A percentile compares a stretch with the other conserved stretches of the same genome.
Conservation (phyloP, 2,888 invertebrate genomes). For the Drosophila falleni region DNA sequence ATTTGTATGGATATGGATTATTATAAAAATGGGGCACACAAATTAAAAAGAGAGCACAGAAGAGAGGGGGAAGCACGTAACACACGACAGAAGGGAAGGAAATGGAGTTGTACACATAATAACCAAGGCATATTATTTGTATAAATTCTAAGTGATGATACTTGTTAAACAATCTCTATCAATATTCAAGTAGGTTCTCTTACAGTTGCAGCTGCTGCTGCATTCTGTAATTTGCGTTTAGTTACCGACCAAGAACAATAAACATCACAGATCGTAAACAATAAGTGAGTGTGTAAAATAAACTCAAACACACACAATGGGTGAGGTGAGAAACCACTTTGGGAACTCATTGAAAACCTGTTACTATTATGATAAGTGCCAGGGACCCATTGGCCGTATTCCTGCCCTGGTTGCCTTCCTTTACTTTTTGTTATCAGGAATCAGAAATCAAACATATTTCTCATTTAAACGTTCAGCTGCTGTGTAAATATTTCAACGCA, state of each 20-base stretch:
- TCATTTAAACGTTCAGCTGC: constrained; percentile 38
- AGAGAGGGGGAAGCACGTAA: background rate
- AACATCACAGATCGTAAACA: constrained; percentile 24
- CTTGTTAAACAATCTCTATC: constrained; percentile 18
- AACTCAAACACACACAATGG: constrained; percentile 25
- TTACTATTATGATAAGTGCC: constrained; percentile 23
- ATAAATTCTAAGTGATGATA: constrained; percentile 16
- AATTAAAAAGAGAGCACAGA: constrained; percentile 21
- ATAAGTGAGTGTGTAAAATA: constrained; percentile 45
- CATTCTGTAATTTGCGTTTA: constrained; percentile 42
- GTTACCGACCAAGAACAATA: constrained; percentile 14
- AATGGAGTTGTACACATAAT: constrained; percentile 6
- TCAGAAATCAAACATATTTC: constrained; percentile 37
- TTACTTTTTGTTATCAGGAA: constrained; percentile 15
- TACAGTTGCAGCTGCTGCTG: constrained; percentile 11
- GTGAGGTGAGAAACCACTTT: constrained; percentile 23
- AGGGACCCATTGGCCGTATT: constrained; percentile 23
- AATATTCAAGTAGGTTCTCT: constrained; percentile 6
- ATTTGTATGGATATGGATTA: constrained; percentile 79
- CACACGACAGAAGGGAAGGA: constrained; percentile 1
- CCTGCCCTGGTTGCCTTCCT: constrained; percentile 5
- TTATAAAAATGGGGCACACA: constrained; percentile 78
- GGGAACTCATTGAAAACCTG: constrained; percentile 44
- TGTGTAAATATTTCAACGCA: constrained; percentile 68
- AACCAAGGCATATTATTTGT: constrained; percentile 25